Evolutionary conservation across 2,797 vertebrate species (phyloP).

Genomic region (Mastacembelus armatus): DNA sequence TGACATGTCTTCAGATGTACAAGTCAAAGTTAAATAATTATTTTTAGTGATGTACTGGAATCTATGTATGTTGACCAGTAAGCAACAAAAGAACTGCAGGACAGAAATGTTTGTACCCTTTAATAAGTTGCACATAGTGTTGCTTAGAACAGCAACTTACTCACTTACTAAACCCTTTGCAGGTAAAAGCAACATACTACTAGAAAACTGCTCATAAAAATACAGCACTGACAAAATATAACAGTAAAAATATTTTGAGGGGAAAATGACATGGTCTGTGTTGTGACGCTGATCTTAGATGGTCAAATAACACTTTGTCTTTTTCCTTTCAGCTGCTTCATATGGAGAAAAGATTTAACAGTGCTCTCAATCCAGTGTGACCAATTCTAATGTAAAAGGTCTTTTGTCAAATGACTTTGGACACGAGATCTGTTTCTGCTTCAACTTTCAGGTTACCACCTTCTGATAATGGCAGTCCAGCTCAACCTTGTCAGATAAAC

Average conservation of each 20-base stretch:
- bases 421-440: not conserved
- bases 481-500: constrained; percentile 1
- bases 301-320: not conserved
- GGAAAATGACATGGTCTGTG: not conserved
- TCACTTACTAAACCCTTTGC: constrained; percentile 18
- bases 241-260: not conserved
- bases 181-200: constrained; percentile 22
- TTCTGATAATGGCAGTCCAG: not conserved
- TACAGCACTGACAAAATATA: not conserved
- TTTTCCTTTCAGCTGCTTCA: not conserved
- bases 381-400: not conserved
- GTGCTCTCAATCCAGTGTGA: not conserved
- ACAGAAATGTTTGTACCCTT: too few relatives aligned
- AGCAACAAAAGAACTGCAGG: too few relatives aligned
- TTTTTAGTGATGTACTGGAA: too few relatives aligned
- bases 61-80: too few relatives aligned
- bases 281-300: not conserved
- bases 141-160: constrained; percentile 76
- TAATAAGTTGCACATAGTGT: too few relatives aligned
- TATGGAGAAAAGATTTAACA: not conserved
- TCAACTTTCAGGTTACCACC: not conserved
- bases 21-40: too few relatives aligned
- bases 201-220: constrained; percentile 10
- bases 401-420: not conserved
- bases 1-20: too few relatives aligned